phyloP scores from a whole-genome alignment of 2,113 vertebrate genomes.

The Lethenteron reissneri region DNA sequence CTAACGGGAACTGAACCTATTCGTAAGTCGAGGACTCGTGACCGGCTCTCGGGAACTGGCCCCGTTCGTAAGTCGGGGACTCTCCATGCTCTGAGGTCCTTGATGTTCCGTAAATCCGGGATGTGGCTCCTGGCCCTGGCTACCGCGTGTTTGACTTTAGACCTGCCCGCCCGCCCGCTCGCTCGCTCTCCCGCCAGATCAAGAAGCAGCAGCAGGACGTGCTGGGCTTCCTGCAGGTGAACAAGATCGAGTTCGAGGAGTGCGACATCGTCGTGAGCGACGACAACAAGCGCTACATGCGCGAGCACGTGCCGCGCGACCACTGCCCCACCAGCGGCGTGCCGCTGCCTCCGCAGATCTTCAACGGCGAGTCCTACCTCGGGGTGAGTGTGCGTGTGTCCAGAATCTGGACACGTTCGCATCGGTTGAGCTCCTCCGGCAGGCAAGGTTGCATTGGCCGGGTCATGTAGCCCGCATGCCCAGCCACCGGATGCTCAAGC shows the following conservation, averaged over 20 bases:
- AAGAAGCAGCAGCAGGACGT: conserved; percentile 99
- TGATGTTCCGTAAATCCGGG: no score
- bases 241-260: conserved; percentile 72
- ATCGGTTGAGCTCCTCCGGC: background rate
- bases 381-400: conserved; percentile 35
- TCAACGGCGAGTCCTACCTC: conserved; percentile 75
- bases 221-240: conserved; percentile 71
- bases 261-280: conserved; percentile 85
- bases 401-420: background rate
- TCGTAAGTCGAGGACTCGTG: no score
- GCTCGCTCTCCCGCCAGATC: conserved; percentile 32
- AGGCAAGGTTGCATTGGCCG: background rate
- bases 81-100: no score
- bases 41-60: no score
- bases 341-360: conserved; percentile 87
- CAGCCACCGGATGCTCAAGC: background rate
- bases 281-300: conserved; percentile 88
- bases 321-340: conserved; percentile 84
- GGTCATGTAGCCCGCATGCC: background rate
- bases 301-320: conserved; percentile 71
- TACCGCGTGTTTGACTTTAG: no score
- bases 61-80: no score
- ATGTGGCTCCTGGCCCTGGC: no score
- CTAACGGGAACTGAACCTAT: no score
- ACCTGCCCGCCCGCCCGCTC: no score